Conservation (phyloP, 2,113 vertebrate genomes). For the Arvicanthis niloticus region DNA sequence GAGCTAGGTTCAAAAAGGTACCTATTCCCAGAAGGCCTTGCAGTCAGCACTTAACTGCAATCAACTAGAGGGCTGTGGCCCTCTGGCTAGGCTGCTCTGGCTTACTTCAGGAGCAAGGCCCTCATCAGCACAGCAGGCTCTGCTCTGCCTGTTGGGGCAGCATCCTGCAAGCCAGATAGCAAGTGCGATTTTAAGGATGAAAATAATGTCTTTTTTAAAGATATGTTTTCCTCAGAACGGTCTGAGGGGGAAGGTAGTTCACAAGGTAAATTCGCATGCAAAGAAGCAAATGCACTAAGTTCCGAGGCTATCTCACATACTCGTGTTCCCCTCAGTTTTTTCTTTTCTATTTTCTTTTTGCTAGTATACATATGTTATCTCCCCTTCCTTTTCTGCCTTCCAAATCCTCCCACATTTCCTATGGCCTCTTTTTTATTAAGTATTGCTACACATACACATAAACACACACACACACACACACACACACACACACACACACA, state of each 20-base stretch:
- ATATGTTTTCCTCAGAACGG: background rate
- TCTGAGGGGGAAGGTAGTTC: constrained; percentile 17
- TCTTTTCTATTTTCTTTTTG: background rate
- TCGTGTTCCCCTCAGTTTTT: background rate
- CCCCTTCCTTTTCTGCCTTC: background rate
- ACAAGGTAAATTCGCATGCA: background rate
- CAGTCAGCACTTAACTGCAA: constrained; percentile 65
- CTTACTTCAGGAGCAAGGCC: constrained; percentile 19
- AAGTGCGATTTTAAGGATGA: constrained; percentile 20
- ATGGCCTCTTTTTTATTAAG: background rate
- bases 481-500: background rate
- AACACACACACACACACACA: background rate
- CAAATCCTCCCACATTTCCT: background rate
- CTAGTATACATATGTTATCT: background rate
- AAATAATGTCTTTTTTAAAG: constrained; percentile 1
- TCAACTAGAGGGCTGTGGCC: constrained; percentile 54
- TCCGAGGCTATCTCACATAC: background rate
- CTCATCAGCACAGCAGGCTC: constrained; percentile 19
- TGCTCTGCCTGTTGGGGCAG: constrained; percentile 10
- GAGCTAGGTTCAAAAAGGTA: constrained; percentile 58
- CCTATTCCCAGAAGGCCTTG: constrained; percentile 51
- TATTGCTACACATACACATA: background rate
- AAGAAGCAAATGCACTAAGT: background rate
- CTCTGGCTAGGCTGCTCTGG: constrained; percentile 31
- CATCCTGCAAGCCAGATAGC: background rate